These are phyloP conservation scores for Campopleginae sp. DNA, from an alignment of 2,888 invertebrate species.

Conservation along the genomic window DNA sequence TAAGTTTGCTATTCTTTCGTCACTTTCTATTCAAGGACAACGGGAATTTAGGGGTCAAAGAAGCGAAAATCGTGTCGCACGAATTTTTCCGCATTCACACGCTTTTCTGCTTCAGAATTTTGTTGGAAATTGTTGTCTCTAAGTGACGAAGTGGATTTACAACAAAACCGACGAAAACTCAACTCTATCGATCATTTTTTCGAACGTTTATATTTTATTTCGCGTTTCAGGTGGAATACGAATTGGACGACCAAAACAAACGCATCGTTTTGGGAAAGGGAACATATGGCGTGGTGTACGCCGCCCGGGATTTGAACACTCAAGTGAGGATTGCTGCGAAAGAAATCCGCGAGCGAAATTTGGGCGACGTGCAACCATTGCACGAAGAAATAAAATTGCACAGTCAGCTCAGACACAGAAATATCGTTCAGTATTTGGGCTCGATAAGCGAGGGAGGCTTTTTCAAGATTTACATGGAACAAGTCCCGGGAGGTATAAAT, in stretches of 20 bases:
- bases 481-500: conserved; percentile 94
- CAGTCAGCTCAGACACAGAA: conserved; percentile 96
- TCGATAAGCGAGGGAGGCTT: conserved; percentile 97
- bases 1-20: conserved; percentile 74
- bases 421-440: conserved; percentile 98
- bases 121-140: not conserved
- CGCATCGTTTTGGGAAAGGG: conserved; percentile 96
- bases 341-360: conserved; percentile 98
- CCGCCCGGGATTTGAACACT: conserved; percentile 96
- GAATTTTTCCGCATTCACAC: not conserved
- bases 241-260: conserved; percentile 95
- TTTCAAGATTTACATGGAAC: conserved; percentile 99
- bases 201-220: conserved; percentile 19
- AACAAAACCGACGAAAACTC: not conserved
- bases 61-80: not conserved
- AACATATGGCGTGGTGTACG: conserved; percentile 97
- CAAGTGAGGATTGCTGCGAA: conserved; percentile 98
- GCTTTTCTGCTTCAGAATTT: not conserved
- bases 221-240: conserved; percentile 93
- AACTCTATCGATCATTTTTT: not conserved
- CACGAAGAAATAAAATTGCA: conserved; percentile 99
- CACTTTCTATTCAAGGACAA: not conserved
- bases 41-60: not conserved
- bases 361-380: conserved; percentile 98
- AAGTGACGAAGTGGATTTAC: not conserved